These are phyloP conservation scores for Ivindomyrus marchei DNA, from an alignment of 2,113 vertebrate genomes.

Conservation along the genomic window DNA sequence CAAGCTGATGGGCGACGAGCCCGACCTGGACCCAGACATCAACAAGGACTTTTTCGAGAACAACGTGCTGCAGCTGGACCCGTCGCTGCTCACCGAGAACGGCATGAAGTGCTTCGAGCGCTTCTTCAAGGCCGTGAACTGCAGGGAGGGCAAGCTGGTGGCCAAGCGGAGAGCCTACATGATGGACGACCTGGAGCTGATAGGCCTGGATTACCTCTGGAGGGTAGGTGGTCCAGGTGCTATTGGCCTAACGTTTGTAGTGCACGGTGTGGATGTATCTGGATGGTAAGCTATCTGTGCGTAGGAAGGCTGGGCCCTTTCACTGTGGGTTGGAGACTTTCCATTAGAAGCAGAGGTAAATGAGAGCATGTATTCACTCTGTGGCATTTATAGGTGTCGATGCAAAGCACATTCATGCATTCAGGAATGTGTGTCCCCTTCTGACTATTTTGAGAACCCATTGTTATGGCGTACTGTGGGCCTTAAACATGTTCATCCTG, in stretches of 20 bases:
- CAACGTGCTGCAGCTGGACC: conserved; percentile 97
- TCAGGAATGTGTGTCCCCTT: not conserved
- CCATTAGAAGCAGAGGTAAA: not conserved
- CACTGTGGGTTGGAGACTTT: not conserved
- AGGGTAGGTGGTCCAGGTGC: conserved; percentile 70
- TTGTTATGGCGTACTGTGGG: not conserved
- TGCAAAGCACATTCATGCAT: not conserved
- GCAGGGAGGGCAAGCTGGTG: conserved; percentile 96
- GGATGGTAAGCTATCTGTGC: not conserved
- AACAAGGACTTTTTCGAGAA: conserved; percentile 99
- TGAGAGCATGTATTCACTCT: not conserved
- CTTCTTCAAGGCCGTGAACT: conserved; percentile 99
- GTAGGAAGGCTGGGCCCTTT: not conserved
- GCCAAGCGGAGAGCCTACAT: conserved; percentile 96
- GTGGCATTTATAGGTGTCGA: not conserved
- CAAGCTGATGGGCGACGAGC: conserved; percentile 98
- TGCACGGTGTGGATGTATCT: not conserved
- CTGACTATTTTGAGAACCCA: not conserved
- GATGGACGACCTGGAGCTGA: conserved; percentile 99
- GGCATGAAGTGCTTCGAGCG: conserved; percentile 99
- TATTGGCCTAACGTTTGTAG: no score
- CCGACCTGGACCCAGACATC: conserved; percentile 97
- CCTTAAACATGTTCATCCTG: not conserved
- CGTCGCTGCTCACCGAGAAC: conserved; percentile 95
- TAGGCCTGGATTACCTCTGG: conserved; percentile 98